Base-by-base conservation (phyloP, 2,113 vertebrate species). In the Gallinago undulata region DNA sequence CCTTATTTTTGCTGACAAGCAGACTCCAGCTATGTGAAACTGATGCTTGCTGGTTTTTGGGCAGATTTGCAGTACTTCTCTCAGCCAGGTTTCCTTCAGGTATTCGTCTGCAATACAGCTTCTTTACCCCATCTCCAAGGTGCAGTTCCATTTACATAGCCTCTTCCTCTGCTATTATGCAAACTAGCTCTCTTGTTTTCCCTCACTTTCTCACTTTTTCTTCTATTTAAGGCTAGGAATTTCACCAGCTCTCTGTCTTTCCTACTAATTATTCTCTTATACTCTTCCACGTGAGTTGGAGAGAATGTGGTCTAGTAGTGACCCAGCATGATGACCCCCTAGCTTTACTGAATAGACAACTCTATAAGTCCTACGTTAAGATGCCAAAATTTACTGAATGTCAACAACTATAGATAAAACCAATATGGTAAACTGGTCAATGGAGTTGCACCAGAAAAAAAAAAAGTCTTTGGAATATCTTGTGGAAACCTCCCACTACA, bases 361-460 rank as follows among this genome's bases (percentile, higher is more conserved):
- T 84, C 37, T 3, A 0, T 21, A 78, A 75, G 5, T 30, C 48
- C 18, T 35, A 15, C 0, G 0, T 19, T 68, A 43, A 80, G n/a
- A 56, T 56, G 41, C 9, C 59, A 80, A 83, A 60, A 60, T 33
- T 30, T 66, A 60, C 57, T 33, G 35, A 74, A 67, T 13, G 25
- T 47, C 48, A 76, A 78, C n/a, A 88, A 5, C n/a, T 73, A n/a
- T 1, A 50, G 62, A n/a, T 13, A 56, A 86, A 86, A 68, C 4
- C 18, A 16, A 57, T n/a, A 10, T 9, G 68, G 11, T 33, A 63
- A 93, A 73, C 22, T 21, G 7, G 11, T 50, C 51, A 72, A 60
- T n/a, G 14, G 30, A 66, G 83, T 21, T 59, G 13, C 17, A 51
- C 6, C 11, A 45, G 28, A 56, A 72, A 62, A 83, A 79, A 41